Conservation (phyloP, 2,888 invertebrate species). For the Cerastis leucographa region DNA sequence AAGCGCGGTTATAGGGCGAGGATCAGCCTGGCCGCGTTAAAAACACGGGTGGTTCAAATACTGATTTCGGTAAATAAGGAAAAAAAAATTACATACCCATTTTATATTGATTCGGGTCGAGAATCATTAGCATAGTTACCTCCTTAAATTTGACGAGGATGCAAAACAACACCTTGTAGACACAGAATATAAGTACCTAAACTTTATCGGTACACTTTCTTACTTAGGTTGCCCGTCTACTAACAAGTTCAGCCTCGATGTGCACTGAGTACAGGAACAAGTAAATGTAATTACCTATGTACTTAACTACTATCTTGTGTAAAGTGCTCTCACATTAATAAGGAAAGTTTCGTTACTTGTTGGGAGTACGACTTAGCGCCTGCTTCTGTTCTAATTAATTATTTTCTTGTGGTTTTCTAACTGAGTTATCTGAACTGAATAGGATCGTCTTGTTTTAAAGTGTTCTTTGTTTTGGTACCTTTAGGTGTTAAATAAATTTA, state of each 20-base stretch:
- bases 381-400: slow-evolving; percentile 50
- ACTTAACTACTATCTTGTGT: slow-evolving; percentile 34
- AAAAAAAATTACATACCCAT: too few species aligned
- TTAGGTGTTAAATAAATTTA: not conserved
- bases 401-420: slow-evolving; percentile 52
- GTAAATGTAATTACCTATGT: slow-evolving; percentile 53
- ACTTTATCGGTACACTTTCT: not conserved
- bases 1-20: too few species aligned
- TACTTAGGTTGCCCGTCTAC: not conserved
- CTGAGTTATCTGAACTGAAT: slow-evolving; percentile 37
- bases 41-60: too few species aligned
- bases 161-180: too few species aligned
- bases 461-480: not conserved
- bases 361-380: slow-evolving; percentile 41
- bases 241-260: slow-evolving; percentile 20
- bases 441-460: slow-evolving; percentile 10
- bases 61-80: too few species aligned
- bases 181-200: not conserved
- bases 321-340: slow-evolving; percentile 60
- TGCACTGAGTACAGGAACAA: slow-evolving; percentile 13
- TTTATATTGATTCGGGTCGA: too few species aligned
- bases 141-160: too few species aligned
- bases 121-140: too few species aligned
- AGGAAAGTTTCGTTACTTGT: slow-evolving; percentile 59
- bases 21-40: too few species aligned